phyloP scores from a whole-genome alignment of 2,113 vertebrate genomes.

The Calypte anna region DNA sequence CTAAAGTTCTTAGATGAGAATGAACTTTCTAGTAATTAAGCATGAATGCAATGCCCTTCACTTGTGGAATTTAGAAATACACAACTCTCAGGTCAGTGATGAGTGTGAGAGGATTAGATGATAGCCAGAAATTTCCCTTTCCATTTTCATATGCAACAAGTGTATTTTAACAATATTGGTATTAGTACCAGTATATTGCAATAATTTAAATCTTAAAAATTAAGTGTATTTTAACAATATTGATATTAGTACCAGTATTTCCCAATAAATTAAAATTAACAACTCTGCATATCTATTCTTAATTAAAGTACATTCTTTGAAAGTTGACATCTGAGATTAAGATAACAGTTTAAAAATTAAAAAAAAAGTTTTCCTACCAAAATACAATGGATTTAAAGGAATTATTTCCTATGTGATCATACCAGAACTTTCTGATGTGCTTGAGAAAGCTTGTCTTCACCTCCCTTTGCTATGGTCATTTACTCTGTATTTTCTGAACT shows the following conservation, averaged over 20 bases:
- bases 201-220: neutral
- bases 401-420: neutral
- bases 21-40: constrained; percentile 7
- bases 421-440: neutral
- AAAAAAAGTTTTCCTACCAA: neutral
- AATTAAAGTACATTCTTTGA: neutral
- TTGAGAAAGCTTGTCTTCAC: neutral
- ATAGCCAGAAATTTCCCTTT: neutral
- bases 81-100: neutral
- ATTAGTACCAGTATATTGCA: neutral
- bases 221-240: neutral
- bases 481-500: neutral
- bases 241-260: neutral
- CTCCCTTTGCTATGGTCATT: neutral
- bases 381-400: neutral
- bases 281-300: neutral
- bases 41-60: neutral
- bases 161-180: neutral
- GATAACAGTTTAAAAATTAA: neutral
- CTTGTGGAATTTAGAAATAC: neutral
- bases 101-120: neutral
- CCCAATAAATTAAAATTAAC: neutral
- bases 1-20: neutral
- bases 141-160: neutral
- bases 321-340: neutral